Evolutionary conservation across 2,888 invertebrate species (phyloP).

Genomic region (Pegoplata infirma): DNA sequence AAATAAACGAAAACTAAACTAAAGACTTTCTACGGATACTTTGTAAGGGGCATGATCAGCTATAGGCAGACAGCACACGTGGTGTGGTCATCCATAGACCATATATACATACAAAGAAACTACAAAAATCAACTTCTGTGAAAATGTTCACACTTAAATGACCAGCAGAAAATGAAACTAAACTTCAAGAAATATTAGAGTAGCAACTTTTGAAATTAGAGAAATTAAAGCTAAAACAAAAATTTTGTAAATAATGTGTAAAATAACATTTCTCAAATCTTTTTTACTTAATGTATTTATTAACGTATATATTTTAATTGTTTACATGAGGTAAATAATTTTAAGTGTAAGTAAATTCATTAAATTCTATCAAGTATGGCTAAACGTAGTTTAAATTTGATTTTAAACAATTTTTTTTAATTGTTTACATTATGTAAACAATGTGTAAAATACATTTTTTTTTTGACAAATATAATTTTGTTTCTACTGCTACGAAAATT

Average conservation of each 20-base stretch:
- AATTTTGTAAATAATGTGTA: not conserved
- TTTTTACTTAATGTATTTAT: too few species aligned
- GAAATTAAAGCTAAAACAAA: too few species aligned
- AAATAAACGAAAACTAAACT: constrained; percentile 13
- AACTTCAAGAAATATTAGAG: not conserved
- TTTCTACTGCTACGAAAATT: too few species aligned
- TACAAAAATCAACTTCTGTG: constrained; percentile 40
- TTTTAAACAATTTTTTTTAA: not conserved
- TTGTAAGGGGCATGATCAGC: not conserved
- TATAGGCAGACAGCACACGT: constrained; percentile 38
- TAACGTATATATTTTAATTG: not conserved
- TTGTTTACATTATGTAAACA: not conserved
- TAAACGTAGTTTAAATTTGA: too few species aligned
- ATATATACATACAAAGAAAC: too few species aligned
- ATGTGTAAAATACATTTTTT: not conserved
- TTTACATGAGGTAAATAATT: not conserved
- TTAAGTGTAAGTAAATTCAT: not conserved
- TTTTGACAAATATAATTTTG: too few species aligned
- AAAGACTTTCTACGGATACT: constrained; percentile 26
- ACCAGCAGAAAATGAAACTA: constrained; percentile 39
- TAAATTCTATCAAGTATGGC: not conserved
- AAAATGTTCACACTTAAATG: constrained; percentile 52
- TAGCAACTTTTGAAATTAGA: too few species aligned
- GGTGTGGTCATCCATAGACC: constrained; percentile 47
- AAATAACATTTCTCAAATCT: not conserved